Conservation (phyloP, 2,113 vertebrate species). For the Rhipidura dahli region DNA sequence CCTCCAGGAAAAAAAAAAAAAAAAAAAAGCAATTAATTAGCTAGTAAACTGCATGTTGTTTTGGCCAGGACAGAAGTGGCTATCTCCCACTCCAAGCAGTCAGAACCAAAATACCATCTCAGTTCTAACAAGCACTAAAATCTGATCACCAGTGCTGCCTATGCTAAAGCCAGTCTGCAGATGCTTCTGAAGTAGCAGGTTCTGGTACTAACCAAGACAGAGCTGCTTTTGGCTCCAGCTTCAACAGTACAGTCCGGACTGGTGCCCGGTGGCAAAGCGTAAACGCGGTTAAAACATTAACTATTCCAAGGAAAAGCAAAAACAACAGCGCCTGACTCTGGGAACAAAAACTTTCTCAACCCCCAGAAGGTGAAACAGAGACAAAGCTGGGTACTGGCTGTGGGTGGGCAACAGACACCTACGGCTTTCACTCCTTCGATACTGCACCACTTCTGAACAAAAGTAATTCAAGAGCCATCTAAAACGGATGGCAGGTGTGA, state of each 20-base stretch:
- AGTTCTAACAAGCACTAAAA: not conserved
- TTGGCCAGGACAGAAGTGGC: not conserved
- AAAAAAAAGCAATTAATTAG: not conserved
- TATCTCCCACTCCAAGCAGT: not conserved
- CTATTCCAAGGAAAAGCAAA: not conserved
- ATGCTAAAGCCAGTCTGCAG: not conserved
- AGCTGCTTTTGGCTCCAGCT: not conserved
- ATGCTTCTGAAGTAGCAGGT: not conserved
- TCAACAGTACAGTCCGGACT: not conserved
- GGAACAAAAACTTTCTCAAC: not conserved
- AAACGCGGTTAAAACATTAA: not conserved
- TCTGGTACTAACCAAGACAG: not conserved
- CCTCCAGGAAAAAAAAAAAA: not conserved
- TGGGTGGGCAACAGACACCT: not conserved
- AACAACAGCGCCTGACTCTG: not conserved
- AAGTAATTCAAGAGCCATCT: not conserved
- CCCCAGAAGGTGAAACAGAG: not conserved
- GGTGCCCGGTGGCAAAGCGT: not conserved
- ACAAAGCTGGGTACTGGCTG: not conserved
- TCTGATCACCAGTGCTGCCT: not conserved
- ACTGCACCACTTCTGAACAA: not conserved
- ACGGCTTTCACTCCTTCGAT: not conserved
- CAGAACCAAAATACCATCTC: not conserved
- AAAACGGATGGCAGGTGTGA: not conserved
- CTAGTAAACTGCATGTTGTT: not conserved